Evolutionary conservation across 2,797 vertebrate genomes (phyloP).

Genomic region (Poecilia picta): DNA sequence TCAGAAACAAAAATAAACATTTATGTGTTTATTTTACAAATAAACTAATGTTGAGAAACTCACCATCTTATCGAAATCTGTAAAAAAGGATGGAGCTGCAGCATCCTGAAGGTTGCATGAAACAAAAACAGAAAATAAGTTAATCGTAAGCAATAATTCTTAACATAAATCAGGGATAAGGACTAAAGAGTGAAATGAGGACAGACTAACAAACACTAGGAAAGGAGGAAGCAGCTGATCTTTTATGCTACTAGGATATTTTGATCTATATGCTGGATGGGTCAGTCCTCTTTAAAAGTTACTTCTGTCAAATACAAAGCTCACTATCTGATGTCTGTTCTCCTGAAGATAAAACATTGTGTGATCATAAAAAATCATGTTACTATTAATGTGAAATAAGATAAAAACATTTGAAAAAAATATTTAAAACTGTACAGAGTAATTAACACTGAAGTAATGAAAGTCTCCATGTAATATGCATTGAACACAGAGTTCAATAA

Average conservation of each 20-base stretch:
- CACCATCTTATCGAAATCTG: slow-evolving; percentile 81
- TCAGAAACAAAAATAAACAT: neutral
- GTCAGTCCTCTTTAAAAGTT: neutral
- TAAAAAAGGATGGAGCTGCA: slow-evolving; percentile 65
- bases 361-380: neutral
- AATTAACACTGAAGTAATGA: neutral
- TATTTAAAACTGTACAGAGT: neutral
- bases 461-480: neutral
- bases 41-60: slow-evolving; percentile 40
- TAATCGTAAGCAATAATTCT: neutral
- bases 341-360: neutral
- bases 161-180: neutral
- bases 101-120: slow-evolving; percentile 61
- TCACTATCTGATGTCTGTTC: neutral
- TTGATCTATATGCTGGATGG: neutral
- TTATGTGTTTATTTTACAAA: too few relatives aligned
- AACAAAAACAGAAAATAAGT: slow-evolving; percentile 27
- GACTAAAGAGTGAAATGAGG: neutral
- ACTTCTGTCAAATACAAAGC: neutral
- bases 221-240: neutral
- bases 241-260: neutral
- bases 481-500: neutral
- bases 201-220: neutral
- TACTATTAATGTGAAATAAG: neutral
- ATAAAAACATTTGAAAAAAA: neutral